Base-by-base conservation (phyloP, 30 jellyfish, hydroid and myxozoan species). In the Aurelia aurita region DNA sequence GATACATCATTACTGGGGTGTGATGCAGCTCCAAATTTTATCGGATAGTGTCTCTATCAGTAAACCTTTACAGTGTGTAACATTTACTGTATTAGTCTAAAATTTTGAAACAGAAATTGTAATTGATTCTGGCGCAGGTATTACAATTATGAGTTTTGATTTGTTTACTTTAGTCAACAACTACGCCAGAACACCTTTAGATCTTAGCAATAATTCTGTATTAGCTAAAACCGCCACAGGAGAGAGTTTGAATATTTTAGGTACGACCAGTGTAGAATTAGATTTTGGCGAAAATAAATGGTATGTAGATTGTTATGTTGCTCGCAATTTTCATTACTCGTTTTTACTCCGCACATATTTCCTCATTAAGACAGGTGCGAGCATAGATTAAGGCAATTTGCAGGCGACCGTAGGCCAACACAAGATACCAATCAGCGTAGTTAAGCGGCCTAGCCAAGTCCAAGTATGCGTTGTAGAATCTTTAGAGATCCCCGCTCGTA, bases 61-160 rank as follows among this genome's bases (percentile, higher is more conserved):
- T 19, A 19, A 18, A 58, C 32, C n/a, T 44, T 55, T 20, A 44
- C 86, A 73, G 51, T 73, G 86, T 51, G 86, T 73, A 39, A 46
- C 75, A 19, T 55, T 31, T 39, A 73, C 14, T 35, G 86, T 15
- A 3, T 20, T 15, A 5, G 60, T 27, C 21, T 23, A 60, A 49
- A 75, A 51, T 59, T 31, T 26, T 39, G 77, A 75, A 49, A 22
- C 59, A 6, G 58, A 5, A 7, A 75, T 54, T 51, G 86, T 79
- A 5, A 44, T 79, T 6, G 90, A 61, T 61, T 79, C 70, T 6
- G 90, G 90, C 14, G 61, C 90, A 21, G 87, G 86, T 39, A 79
- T 79, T 34, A 8, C 75, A 32, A 44, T 14, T 14, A 22, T 60
- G 60, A 62, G 90, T 64, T 60, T 15, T 14, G 87, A 79, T 11